These are phyloP conservation scores for Acinonyx jubatus DNA, from an alignment of 2,113 vertebrate species.

Conservation along the genomic window DNA sequence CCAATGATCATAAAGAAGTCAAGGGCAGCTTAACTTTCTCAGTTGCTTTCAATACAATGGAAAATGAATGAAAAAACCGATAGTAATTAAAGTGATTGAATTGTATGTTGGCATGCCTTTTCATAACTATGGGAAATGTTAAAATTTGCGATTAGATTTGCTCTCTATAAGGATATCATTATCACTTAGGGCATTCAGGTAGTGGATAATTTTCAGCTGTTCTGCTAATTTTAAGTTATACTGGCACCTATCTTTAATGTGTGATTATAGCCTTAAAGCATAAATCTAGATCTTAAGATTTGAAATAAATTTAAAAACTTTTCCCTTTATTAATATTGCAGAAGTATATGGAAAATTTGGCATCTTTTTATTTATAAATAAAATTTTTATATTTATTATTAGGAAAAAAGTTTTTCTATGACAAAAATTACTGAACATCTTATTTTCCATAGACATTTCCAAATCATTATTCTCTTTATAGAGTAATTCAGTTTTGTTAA, in stretches of 20 bases:
- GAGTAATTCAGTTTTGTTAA: slow-evolving; percentile 2
- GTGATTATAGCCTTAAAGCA: not conserved
- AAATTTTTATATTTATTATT: slow-evolving; percentile 14
- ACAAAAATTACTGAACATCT: not conserved
- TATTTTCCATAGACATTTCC: slow-evolving; percentile 1
- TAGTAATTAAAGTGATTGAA: not conserved
- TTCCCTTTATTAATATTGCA: not conserved
- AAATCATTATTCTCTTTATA: slow-evolving; percentile 44
- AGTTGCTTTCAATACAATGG: not conserved
- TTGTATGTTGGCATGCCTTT: not conserved
- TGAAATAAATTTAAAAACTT: not conserved
- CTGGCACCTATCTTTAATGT: not conserved
- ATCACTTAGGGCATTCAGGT: not conserved
- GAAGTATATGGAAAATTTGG: not conserved
- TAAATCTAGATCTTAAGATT: not conserved
- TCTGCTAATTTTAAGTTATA: not conserved
- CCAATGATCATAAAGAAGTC: not conserved
- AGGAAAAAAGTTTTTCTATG: not conserved
- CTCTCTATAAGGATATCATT: not conserved
- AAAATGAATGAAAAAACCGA: not conserved
- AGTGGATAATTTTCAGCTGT: not conserved
- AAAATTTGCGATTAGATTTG: not conserved
- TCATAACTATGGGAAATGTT: not conserved
- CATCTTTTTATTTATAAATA: not conserved
- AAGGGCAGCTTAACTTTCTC: not conserved